Evolutionary conservation across 2,797 vertebrate species (phyloP).

Genomic region (Naso thynnoides): DNA sequence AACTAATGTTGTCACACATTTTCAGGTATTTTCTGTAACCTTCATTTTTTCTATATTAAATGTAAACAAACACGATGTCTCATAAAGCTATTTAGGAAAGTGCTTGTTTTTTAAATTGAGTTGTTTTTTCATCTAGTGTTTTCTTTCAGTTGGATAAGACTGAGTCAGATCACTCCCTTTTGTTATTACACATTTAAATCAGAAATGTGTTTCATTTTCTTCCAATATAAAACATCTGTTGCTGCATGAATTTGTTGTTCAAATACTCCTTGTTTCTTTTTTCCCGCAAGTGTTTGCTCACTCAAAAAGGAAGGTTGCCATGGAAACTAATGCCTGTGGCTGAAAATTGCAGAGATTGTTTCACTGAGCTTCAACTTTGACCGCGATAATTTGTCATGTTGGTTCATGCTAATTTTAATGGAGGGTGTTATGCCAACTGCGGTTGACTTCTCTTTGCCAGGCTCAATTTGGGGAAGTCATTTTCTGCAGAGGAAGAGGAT

Average conservation of each 20-base stretch:
- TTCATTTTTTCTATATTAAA: too few species aligned
- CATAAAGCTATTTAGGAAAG: too few species aligned
- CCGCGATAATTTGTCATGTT: slow-evolving; percentile 53
- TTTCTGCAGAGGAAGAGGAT: slow-evolving; percentile 89
- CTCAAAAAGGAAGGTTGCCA: slow-evolving; percentile 55
- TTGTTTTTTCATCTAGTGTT: not conserved
- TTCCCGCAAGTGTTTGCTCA: slow-evolving; percentile 26
- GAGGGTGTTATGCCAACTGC: slow-evolving; percentile 46
- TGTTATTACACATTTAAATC: slow-evolving; percentile 18
- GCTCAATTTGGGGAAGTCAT: slow-evolving; percentile 83
- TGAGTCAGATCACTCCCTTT: not conserved
- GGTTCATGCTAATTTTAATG: slow-evolving; percentile 63
- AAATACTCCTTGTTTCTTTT: slow-evolving; percentile 17
- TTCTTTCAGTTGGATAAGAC: not conserved
- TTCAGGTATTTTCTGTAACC: too few species aligned
- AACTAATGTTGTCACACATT: too few species aligned
- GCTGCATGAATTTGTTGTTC: slow-evolving; percentile 34
- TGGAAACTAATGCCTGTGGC: slow-evolving; percentile 60
- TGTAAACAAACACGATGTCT: too few species aligned
- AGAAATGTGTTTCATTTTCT: slow-evolving; percentile 10
- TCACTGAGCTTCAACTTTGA: slow-evolving; percentile 62
- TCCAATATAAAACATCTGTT: slow-evolving; percentile 54
- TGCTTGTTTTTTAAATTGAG: not conserved
- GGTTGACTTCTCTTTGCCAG: slow-evolving; percentile 77
- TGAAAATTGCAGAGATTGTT: slow-evolving; percentile 66